phyloP scores from a whole-genome alignment of 2,888 invertebrate genomes.

The Carterocephalus palaemon region DNA sequence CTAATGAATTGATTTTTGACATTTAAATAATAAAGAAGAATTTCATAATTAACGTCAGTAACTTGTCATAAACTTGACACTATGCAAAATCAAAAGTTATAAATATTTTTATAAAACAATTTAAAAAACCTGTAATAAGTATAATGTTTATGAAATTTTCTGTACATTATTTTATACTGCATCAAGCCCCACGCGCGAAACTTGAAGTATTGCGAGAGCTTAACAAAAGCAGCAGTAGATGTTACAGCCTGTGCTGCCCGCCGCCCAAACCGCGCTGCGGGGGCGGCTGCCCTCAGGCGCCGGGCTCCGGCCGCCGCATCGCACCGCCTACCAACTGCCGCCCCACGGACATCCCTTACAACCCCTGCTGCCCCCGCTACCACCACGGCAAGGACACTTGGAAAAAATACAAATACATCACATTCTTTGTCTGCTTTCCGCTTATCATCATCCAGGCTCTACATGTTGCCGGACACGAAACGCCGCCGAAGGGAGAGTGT shows the following conservation, averaged over 20 bases:
- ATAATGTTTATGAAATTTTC: slow-evolving; percentile 6
- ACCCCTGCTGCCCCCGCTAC: slow-evolving; percentile 49
- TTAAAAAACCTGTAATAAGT: no score
- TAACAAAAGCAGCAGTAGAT: slow-evolving; percentile 22
- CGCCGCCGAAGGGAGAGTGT: slow-evolving; percentile 45
- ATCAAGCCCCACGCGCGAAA: no score
- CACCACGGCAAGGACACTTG: slow-evolving; percentile 48
- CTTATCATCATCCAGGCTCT: slow-evolving; percentile 49
- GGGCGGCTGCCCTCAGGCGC: slow-evolving; percentile 42
- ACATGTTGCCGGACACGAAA: slow-evolving; percentile 37
- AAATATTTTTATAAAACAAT: no score
- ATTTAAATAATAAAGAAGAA: no score
- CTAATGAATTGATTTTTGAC: no score
- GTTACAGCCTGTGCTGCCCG: slow-evolving; percentile 46
- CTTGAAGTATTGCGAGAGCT: background rate
- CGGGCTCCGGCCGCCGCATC: slow-evolving; percentile 44
- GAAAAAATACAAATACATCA: slow-evolving; percentile 52
- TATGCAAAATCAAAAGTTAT: no score
- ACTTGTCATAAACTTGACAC: no score
- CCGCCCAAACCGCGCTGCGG: slow-evolving; percentile 42
- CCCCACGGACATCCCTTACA: slow-evolving; percentile 43
- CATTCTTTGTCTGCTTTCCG: slow-evolving; percentile 53
- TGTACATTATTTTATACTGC: no score
- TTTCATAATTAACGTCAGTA: no score
- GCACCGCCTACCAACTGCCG: slow-evolving; percentile 43